Conservation (phyloP, 2,797 vertebrate genomes). For the Xenentodon cancila region DNA sequence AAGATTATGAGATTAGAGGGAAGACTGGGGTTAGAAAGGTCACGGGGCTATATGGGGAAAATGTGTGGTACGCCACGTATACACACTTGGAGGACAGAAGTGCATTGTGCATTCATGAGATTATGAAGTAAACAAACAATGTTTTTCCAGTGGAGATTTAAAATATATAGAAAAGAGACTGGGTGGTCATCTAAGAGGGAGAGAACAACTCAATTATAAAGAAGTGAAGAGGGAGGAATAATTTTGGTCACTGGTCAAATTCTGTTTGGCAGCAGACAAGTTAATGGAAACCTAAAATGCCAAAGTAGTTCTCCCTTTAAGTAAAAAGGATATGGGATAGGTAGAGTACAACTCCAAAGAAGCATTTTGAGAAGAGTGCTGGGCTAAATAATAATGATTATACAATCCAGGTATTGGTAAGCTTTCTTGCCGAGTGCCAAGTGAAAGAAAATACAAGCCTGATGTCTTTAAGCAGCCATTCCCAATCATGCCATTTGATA, state of each 20-base stretch:
- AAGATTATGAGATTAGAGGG: constrained; percentile 74
- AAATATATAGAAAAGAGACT: constrained; percentile 46
- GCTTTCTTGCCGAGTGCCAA: no score
- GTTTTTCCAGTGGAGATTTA: constrained; percentile 36
- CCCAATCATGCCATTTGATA: no score
- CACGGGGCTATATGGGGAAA: constrained; percentile 33
- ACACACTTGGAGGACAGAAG: constrained; percentile 36
- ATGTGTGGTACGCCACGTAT: constrained; percentile 36
- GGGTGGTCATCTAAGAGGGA: constrained; percentile 38
- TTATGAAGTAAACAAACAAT: constrained; percentile 54
- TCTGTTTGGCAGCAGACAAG: background rate
- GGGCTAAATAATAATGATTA: no score
- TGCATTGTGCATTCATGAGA: constrained; percentile 64
- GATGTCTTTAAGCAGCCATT: no score
- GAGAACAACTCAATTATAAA: constrained; percentile 15
- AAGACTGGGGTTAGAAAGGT: constrained; percentile 55
- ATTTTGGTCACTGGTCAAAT: constrained; percentile 13
- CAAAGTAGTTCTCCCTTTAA: no score
- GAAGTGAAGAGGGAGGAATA: background rate
- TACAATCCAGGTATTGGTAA: no score
- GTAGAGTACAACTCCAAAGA: no score
- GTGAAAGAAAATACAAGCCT: no score
- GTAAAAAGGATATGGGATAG: no score
- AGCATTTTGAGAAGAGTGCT: no score
- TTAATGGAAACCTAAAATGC: no score